Base-by-base conservation (phyloP, 2,113 vertebrate species). In the Prinia subflava region DNA sequence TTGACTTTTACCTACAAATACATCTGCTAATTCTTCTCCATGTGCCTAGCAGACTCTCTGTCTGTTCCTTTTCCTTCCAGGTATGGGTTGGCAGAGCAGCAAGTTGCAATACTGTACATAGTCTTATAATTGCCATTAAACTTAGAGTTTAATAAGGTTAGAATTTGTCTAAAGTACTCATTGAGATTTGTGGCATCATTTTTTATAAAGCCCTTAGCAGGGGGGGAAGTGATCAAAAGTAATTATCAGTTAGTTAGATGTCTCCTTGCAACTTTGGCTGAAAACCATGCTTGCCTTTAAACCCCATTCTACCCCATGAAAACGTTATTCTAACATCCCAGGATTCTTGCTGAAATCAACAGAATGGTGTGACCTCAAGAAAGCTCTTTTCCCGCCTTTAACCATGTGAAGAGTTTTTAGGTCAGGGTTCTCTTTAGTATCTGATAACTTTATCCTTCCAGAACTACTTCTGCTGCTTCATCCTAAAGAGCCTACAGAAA, bases 201-300 rank as follows among this genome's bases (percentile, higher is more conserved):
- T 83, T 53, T 87, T n/a, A n/a, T 1, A 56, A 74, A 68, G 1
- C 25, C 56, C 13, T 57, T n/a, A 49, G 27, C 1, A 2, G 14
- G 24, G 9, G 5, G 4, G 3, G 7, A 21, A 21, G 3, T 0
- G 0, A 74, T 57, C 67, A 74, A 79, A 94, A 46, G 7, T 28
- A 75, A 60, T 75, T 53, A 57, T 49, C 22, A 64, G 10, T 68
- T 67, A 69, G 35, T 74, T 83, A 88, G 3, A 49, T 57, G 23
- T 79, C 28, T 21, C 17, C 27, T 64, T 87, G 41, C 7, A 68
- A 19, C 31, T 90, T 62, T 71, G 11, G 25, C 20, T 74, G 49
- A 11, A 88, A 79, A 69, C 52, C 31, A 42, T 27, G 7, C 5
- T 37, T 89, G 24, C 7, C 37, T 92, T 91, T 75, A 64, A 42